Conservation (phyloP, 2,888 invertebrate genomes). For the Drosophila anceps region DNA sequence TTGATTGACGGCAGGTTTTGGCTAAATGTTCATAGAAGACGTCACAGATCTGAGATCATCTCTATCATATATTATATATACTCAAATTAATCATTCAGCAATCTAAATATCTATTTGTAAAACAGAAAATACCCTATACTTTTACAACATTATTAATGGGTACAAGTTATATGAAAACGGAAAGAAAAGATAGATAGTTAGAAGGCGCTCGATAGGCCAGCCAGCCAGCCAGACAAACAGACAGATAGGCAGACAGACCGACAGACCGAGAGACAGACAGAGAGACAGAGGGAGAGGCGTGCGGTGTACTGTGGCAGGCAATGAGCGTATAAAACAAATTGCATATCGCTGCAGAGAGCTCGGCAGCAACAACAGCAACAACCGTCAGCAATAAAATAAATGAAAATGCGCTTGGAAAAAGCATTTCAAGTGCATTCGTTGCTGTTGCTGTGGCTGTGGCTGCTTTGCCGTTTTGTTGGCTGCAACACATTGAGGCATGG, state of each 20-base stretch:
- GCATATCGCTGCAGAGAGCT: constrained; percentile 64
- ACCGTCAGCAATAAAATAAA: constrained; percentile 64
- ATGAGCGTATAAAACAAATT: constrained; percentile 75
- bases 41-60: neutral
- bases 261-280: constrained; percentile 18
- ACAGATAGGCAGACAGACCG: constrained; percentile 17
- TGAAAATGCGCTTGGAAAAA: constrained; percentile 67
- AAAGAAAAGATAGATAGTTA: constrained; percentile 51
- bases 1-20: neutral
- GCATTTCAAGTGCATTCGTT: constrained; percentile 68
- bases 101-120: neutral
- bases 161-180: neutral
- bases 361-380: constrained; percentile 29
- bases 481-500: constrained; percentile 48
- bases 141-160: neutral
- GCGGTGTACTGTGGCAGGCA: constrained; percentile 43
- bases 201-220: constrained; percentile 49
- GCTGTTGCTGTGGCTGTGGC: constrained; percentile 22
- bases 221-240: constrained; percentile 17
- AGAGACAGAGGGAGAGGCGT: constrained; percentile 10
- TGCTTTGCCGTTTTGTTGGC: constrained; percentile 21
- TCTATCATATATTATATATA: neutral
- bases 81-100: neutral
- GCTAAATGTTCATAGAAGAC: neutral
- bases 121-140: neutral